These are phyloP conservation scores for Zelleria hepariella DNA, from an alignment of 2,888 invertebrate species.

Conservation along the genomic window DNA sequence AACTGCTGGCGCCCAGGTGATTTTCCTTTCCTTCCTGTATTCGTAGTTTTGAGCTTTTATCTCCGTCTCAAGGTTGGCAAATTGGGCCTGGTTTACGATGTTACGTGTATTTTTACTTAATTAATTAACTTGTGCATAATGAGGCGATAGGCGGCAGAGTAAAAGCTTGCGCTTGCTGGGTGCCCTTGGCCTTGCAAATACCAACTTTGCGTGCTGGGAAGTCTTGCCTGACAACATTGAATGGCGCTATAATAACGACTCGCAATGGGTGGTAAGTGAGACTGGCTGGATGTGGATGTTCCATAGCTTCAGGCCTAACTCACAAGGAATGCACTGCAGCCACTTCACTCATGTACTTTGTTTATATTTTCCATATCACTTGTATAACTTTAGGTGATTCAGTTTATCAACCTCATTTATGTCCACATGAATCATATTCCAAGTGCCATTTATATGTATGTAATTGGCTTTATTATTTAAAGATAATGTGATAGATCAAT, in stretches of 20 bases:
- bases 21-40: slow-evolving; percentile 24
- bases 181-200: slow-evolving; percentile 41
- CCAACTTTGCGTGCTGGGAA: slow-evolving; percentile 29
- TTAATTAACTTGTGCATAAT: slow-evolving; percentile 44
- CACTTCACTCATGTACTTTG: not conserved
- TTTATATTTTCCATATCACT: not conserved
- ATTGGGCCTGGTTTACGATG: slow-evolving; percentile 16
- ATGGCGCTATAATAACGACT: not conserved
- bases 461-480: not conserved
- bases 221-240: slow-evolving; percentile 24
- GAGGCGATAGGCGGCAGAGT: slow-evolving; percentile 18
- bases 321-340: not conserved
- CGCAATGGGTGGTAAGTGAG: slow-evolving; percentile 57
- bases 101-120: slow-evolving; percentile 23
- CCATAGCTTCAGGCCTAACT: not conserved
- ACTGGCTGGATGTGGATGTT: not conserved
- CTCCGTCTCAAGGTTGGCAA: slow-evolving; percentile 54
- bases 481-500: not conserved
- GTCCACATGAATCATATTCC: not conserved
- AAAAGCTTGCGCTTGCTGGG: slow-evolving; percentile 9
- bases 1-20: slow-evolving; percentile 19
- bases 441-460: not conserved
- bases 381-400: not conserved
- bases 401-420: not conserved
- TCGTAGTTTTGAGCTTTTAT: slow-evolving; percentile 37